Base-by-base conservation (phyloP, 2,797 vertebrate species). In the Macropus fuliginosus region DNA sequence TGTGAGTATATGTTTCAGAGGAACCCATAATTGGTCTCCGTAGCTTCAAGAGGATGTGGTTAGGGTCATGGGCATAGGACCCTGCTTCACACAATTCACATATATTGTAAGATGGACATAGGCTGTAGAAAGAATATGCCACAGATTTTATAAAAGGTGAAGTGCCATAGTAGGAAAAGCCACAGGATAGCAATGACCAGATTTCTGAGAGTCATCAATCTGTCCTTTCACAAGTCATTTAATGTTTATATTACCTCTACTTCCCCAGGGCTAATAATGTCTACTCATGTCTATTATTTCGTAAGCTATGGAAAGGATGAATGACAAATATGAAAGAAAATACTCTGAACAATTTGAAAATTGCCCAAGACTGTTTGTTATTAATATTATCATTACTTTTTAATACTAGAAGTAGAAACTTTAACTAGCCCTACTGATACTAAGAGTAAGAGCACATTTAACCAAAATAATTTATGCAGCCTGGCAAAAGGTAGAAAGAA, bases 101-200 rank as follows among this genome's bases (percentile, higher is more conserved):
- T 94, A 99, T 99, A 96, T 99, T 99, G 98, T 99, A 99, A 96
- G 99, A 99, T 31, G 99, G 99, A 94, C 99, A 99, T 34, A 99
- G 98, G 34, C 99, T 99, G 98, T 92, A 74, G 27, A 62, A 55
- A 95, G 92, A 92, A 96, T 55, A 55, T 4, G 55, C 62, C 92
- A 91, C 10, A 93, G 46, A 11, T 87, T 87, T 87, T 27, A 87
- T 9, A 87, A 50, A 81, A 50, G 66, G 54, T 5, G 55, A 46
- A 89, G 90, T 10, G 8, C 50, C 18, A 56, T 8, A 92, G 90
- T 5, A 90, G 56, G n/a, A 94, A 93, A 46, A 52, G 90, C 13
- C 12, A 27, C 21, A 95, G 52, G n/a, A 34, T 27, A 90, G 1
- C 91, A 55, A 87, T 5, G 87, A 89, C 16, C n/a, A 93, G 50